phyloP scores from a whole-genome alignment of 2,888 invertebrate genomes.

The Chalcis sispes region DNA sequence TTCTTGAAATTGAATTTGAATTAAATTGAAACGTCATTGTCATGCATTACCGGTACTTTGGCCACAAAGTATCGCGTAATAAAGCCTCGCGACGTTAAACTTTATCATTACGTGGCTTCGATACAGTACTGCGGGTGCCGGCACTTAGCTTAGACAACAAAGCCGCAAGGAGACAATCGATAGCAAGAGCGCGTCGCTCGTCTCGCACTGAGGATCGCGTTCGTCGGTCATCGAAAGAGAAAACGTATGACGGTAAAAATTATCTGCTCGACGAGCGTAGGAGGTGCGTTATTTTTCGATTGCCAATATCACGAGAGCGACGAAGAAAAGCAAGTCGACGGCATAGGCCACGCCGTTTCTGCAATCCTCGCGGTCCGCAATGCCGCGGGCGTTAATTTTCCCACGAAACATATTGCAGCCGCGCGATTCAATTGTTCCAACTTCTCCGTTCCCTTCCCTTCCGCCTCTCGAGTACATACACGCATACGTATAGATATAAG shows the following conservation, averaged over 20 bases:
- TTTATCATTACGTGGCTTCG: neutral
- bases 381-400: constrained; percentile 74
- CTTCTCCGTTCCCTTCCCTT: constrained; percentile 58
- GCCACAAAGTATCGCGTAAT: neutral
- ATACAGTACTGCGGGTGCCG: no score
- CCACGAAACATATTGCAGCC: constrained; percentile 73
- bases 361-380: constrained; percentile 62
- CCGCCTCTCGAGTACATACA: neutral
- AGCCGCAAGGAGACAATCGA: no score
- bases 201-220: no score
- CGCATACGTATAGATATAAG: neutral
- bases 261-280: no score
- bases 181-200: no score
- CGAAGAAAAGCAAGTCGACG: constrained; percentile 14
- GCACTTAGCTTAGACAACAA: no score
- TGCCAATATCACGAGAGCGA: constrained; percentile 24
- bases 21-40: constrained; percentile 41
- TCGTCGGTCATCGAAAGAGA: no score
- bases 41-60: constrained; percentile 17
- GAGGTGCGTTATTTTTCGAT: neutral
- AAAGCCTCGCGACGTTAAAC: neutral
- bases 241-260: neutral
- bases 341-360: constrained; percentile 47
- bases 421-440: constrained; percentile 72
- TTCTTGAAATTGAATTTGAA: no score